phyloP scores from a whole-genome alignment of 2,888 invertebrate species.

The Cephalotes varians region DNA sequence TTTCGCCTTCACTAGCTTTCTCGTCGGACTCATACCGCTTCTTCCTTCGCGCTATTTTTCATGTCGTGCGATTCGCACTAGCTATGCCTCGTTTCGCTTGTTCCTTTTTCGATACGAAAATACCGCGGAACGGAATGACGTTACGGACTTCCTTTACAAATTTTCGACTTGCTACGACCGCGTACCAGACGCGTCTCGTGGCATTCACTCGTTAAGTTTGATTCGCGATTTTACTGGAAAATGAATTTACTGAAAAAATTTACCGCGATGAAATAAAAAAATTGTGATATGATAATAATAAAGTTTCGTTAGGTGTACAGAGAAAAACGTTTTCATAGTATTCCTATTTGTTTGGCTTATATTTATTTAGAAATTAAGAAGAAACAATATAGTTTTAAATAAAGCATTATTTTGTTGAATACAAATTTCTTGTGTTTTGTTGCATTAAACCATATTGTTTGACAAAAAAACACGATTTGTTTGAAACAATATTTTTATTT shows the following conservation, averaged over 20 bases:
- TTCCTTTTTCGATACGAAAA: conserved; percentile 69
- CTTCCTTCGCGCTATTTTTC: conserved; percentile 37
- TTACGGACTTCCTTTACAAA: conserved; percentile 68
- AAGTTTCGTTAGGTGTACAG: neutral
- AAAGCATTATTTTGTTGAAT: too few relatives aligned
- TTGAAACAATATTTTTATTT: too few relatives aligned
- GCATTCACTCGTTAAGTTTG: conserved; percentile 17
- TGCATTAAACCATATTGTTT: too few relatives aligned
- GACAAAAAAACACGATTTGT: too few relatives aligned
- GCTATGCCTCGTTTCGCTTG: neutral
- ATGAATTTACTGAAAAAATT: neutral
- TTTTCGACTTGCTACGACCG: conserved; percentile 49
- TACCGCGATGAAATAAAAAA: neutral
- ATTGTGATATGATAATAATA: neutral
- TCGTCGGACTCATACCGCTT: conserved; percentile 14
- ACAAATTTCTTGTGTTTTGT: too few relatives aligned
- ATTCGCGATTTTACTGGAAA: conserved; percentile 20
- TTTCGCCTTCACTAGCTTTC: conserved; percentile 7
- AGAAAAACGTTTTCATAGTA: too few relatives aligned
- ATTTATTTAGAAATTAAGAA: too few relatives aligned
- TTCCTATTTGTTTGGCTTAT: too few relatives aligned
- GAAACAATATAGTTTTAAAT: too few relatives aligned
- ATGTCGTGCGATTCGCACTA: conserved; percentile 35
- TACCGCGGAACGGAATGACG: conserved; percentile 59
- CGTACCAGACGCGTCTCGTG: conserved; percentile 12